A percentile compares a stretch with the other conserved stretches of the same genome.
Conservation (phyloP, 2,113 vertebrate species). For the Sceloporus undulatus region DNA sequence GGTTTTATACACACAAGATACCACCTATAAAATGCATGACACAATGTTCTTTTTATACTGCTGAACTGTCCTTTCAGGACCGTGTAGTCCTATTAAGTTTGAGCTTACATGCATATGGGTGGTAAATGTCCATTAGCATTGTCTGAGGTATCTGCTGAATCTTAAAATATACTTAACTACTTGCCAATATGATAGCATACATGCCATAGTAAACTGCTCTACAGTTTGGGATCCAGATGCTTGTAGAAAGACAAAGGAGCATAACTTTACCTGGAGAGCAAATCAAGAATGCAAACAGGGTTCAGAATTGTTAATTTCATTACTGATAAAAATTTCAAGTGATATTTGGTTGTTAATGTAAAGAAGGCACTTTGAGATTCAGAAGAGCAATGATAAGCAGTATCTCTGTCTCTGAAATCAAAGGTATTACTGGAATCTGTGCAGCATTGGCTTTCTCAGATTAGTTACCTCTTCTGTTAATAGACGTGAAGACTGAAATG, state of each 20-base stretch:
- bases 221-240: background rate
- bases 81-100: background rate
- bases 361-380: background rate
- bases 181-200: background rate
- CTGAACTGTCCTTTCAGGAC: background rate
- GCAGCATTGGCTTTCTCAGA: background rate
- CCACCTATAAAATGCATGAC: background rate
- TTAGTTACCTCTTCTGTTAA: background rate
- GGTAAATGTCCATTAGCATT: background rate
- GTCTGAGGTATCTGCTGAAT: slow-evolving; percentile 17
- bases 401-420: background rate
- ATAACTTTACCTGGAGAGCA: background rate
- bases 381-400: background rate
- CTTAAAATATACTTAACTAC: background rate
- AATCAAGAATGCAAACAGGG: background rate
- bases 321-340: background rate
- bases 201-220: slow-evolving; percentile 5
- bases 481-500: background rate
- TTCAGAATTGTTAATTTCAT: too few relatives aligned
- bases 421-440: background rate
- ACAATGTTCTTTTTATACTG: background rate
- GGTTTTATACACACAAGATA: background rate
- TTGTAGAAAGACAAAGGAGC: background rate
- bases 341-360: background rate
- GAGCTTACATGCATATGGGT: too few relatives aligned